Conservation (phyloP, 2,113 vertebrate species). For the Sturnira hondurensis region DNA sequence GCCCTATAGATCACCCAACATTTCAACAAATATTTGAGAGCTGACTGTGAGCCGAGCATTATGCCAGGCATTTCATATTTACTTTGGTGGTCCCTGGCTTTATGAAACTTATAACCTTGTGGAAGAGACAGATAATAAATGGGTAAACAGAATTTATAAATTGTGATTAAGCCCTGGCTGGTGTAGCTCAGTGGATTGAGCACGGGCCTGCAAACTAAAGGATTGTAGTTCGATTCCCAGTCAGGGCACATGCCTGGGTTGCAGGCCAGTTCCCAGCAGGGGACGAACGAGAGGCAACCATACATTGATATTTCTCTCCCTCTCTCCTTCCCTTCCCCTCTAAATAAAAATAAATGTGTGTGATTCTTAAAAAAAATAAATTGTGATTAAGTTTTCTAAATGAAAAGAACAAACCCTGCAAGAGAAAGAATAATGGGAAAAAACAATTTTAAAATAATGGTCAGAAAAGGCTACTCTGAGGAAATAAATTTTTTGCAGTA, state of each 20-base stretch:
- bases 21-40: slow-evolving; percentile 5
- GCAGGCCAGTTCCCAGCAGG: too few relatives aligned
- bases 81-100: background rate
- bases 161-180: background rate
- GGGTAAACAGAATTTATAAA: background rate
- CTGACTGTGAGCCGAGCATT: background rate
- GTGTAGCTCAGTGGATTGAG: too few relatives aligned
- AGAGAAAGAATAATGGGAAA: background rate
- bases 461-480: background rate
- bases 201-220: too few relatives aligned
- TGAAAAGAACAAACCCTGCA: background rate
- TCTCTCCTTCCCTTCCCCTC: too few relatives aligned
- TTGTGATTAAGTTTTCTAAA: slow-evolving; percentile 6
- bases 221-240: too few relatives aligned
- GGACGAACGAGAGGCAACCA: too few relatives aligned
- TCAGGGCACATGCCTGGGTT: too few relatives aligned
- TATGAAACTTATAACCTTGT: background rate
- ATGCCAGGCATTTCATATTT: background rate
- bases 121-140: background rate
- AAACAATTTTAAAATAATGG: background rate
- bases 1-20: background rate
- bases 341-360: too few relatives aligned
- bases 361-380: too few relatives aligned
- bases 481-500: background rate
- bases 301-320: too few relatives aligned